phyloP scores from a whole-genome alignment of 1,140 invertebrate genomes.

The Artemia franciscana region DNA sequence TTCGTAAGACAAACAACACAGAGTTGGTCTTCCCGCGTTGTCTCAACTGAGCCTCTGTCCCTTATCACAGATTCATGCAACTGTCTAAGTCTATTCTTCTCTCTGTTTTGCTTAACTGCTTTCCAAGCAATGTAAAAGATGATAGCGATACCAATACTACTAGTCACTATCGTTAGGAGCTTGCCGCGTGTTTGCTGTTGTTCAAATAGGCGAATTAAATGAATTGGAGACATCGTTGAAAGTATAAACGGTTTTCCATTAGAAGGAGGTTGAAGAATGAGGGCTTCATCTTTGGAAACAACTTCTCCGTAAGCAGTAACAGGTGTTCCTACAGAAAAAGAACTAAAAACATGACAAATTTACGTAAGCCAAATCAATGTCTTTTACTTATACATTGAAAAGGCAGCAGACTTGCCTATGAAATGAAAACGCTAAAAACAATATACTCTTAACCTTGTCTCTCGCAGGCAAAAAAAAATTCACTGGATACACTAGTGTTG shows the following conservation, averaged over 20 bases:
- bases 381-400: no score
- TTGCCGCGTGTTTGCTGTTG: neutral
- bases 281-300: neutral
- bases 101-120: neutral
- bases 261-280: neutral
- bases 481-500: no score
- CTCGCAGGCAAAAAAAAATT: no score
- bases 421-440: no score
- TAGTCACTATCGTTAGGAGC: neutral
- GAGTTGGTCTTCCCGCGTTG: neutral
- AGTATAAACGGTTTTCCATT: neutral
- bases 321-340: neutral
- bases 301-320: neutral
- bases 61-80: neutral
- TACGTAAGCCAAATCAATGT: no score
- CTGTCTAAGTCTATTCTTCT: neutral
- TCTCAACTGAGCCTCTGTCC: neutral
- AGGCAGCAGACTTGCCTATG: no score
- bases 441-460: no score
- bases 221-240: neutral
- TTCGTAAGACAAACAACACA: conserved; percentile 2
- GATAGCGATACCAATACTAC: neutral
- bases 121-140: neutral
- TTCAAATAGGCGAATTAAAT: neutral
- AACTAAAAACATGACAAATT: no score